Conservation (phyloP, 2,797 vertebrate species). For the Apogon talboti region DNA sequence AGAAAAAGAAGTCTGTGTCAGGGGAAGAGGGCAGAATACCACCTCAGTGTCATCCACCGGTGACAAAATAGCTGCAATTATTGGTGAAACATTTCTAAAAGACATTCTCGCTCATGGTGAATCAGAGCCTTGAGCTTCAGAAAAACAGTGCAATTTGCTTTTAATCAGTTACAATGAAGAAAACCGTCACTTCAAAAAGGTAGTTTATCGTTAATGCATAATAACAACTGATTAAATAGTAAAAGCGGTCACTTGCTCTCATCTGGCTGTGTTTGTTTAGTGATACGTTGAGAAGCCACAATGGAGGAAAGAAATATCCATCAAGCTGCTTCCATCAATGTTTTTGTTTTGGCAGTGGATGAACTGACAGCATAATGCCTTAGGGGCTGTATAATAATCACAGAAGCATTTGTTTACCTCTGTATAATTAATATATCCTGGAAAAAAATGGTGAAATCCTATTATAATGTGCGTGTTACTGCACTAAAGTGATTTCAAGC, state of each 20-base stretch:
- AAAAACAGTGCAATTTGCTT: not conserved
- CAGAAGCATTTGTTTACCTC: too few relatives aligned
- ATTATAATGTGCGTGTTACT: too few relatives aligned
- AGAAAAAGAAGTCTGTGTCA: not conserved
- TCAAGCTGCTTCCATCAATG: too few relatives aligned
- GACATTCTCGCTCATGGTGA: not conserved
- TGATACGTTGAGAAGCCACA: too few relatives aligned
- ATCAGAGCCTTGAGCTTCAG: not conserved
- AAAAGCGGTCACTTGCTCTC: not conserved
- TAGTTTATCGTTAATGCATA: not conserved
- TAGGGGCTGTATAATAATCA: too few relatives aligned
- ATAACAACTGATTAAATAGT: not conserved
- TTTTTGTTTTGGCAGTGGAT: too few relatives aligned
- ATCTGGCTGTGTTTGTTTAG: too few relatives aligned
- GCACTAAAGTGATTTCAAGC: too few relatives aligned
- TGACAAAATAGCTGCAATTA: slow-evolving; percentile 1
- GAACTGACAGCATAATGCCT: too few relatives aligned
- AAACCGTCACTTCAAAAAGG: not conserved
- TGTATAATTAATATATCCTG: too few relatives aligned
- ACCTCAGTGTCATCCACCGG: slow-evolving; percentile 2
- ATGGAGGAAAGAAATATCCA: too few relatives aligned
- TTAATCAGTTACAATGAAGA: not conserved
- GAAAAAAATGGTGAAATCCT: too few relatives aligned
- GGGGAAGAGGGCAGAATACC: not conserved
- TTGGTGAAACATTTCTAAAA: slow-evolving; percentile 1